Evolutionary conservation across 2,888 invertebrate genomes (phyloP), one percentile per base, ranked within the genome.

Genomic region (Julus scandinavius): DNA sequence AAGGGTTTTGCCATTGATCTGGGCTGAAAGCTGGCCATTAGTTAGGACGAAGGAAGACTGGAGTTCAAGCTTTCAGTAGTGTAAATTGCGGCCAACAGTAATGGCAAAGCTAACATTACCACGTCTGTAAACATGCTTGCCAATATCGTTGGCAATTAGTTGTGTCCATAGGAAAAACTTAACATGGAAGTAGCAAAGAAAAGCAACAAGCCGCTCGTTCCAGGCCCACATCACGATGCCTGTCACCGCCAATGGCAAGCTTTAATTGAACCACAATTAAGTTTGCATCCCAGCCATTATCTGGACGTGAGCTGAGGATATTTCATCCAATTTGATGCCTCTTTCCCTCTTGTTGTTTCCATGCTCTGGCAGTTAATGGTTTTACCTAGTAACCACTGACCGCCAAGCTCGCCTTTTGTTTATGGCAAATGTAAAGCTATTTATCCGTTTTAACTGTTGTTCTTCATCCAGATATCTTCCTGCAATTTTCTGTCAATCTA

Each of bases 221-320:
- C 80, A 5, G 29, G 80, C 80, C 80, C 80, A 80, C 80, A 80
- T 80, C 80, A 80, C 9, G 80, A 38, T 2, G 80, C 80, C 80
- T 80, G 80, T 80, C 80, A 80, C 80, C 11, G 80, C 80, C 38
- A 80, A 80, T 38, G 80, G 38, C 80, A 38, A 9, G 80, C 29
- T 80, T 80, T 80, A 80, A 80, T 80, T 38, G 38, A 80, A 80
- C 80, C 80, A 80, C 80, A 80, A 80, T 80, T 80, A 80, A 80
- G 80, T 80, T 80, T 80, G 80, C 80, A 80, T 80, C 80, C 13
- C 11, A 38, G 38, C 38, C 80, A 80, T 80, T 80, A 80, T 80
- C 80, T 38, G 80, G 6, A 80, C 80, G 38, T 80, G 38, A 80
- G 13, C 29, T 6, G 38, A 38, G 80, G 80, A 38, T 80, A 80